These are phyloP conservation scores for Strongylocentrotus purpuratus DNA, from an alignment of 35 echinoderm and acorn worm genomes.

Conservation along the genomic window DNA sequence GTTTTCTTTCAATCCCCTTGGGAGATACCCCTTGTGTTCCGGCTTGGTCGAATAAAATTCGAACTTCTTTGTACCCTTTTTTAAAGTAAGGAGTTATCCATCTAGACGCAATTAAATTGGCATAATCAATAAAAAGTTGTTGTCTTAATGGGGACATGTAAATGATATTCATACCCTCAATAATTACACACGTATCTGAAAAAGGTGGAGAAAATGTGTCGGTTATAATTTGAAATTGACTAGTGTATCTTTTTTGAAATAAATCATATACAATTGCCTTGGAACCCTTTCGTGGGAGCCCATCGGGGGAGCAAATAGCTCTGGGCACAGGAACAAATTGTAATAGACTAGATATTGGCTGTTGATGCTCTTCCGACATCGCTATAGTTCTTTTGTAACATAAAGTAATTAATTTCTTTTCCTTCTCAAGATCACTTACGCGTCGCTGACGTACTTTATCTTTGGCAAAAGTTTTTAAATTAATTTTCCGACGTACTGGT, in stretches of 20 bases:
- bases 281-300: slow-evolving; percentile 38
- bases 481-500: slow-evolving; percentile 37
- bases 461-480: slow-evolving; percentile 53
- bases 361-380: background rate
- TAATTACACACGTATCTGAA: slow-evolving; percentile 6
- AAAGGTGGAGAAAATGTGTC: background rate
- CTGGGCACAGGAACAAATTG: slow-evolving; percentile 44
- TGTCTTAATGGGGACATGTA: slow-evolving; percentile 29
- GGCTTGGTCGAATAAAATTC: slow-evolving; percentile 62
- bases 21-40: slow-evolving; percentile 62
- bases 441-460: background rate
- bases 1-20: slow-evolving; percentile 51
- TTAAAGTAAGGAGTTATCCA: slow-evolving; percentile 40
- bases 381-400: slow-evolving; percentile 55
- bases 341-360: background rate
- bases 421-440: slow-evolving; percentile 49
- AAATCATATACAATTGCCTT: slow-evolving; percentile 37
- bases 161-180: slow-evolving; percentile 52
- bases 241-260: background rate
- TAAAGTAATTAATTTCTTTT: slow-evolving; percentile 43
- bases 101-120: background rate
- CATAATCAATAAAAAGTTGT: slow-evolving; percentile 25
- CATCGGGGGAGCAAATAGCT: slow-evolving; percentile 24
- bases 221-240: slow-evolving; percentile 15
- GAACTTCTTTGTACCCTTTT: slow-evolving; percentile 39